These are phyloP conservation scores for Thera britannica DNA, from an alignment of 2,888 invertebrate genomes.

Conservation along the genomic window DNA sequence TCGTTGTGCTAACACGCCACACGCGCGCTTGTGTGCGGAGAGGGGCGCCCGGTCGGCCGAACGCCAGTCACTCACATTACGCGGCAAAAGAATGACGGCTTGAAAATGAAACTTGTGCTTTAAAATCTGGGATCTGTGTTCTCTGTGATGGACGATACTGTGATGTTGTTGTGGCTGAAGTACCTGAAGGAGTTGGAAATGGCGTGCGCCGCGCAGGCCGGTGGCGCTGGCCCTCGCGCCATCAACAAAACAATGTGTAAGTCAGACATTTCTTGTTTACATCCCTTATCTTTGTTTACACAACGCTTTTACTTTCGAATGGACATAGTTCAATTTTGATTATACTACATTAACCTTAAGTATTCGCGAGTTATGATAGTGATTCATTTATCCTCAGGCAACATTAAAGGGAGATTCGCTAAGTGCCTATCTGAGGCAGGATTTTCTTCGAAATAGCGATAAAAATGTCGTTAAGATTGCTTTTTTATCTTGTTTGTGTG, in stretches of 20 bases:
- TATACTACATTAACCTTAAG: not conserved
- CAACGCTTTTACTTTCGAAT: constrained; percentile 32
- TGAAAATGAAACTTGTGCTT: constrained; percentile 46
- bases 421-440: constrained; percentile 43
- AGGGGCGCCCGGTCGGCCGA: constrained; percentile 65
- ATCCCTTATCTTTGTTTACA: constrained; percentile 43
- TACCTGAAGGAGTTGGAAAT: constrained; percentile 79
- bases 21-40: constrained; percentile 62
- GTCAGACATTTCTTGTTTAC: constrained; percentile 59
- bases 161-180: constrained; percentile 82
- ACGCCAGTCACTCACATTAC: constrained; percentile 81
- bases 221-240: constrained; percentile 65
- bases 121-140: constrained; percentile 41
- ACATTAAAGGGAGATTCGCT: constrained; percentile 35
- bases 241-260: constrained; percentile 78
- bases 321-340: constrained; percentile 24
- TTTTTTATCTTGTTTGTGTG: constrained; percentile 70
- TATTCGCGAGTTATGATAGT: not conserved
- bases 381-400: constrained; percentile 27
- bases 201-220: constrained; percentile 69
- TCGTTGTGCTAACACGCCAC: constrained; percentile 47
- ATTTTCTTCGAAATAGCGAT: constrained; percentile 67
- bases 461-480: constrained; percentile 75
- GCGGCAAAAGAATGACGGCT: constrained; percentile 83
- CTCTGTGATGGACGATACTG: constrained; percentile 52